Evolutionary conservation across 2,113 vertebrate genomes (phyloP).

Genomic region (Gadus macrocephalus): DNA sequence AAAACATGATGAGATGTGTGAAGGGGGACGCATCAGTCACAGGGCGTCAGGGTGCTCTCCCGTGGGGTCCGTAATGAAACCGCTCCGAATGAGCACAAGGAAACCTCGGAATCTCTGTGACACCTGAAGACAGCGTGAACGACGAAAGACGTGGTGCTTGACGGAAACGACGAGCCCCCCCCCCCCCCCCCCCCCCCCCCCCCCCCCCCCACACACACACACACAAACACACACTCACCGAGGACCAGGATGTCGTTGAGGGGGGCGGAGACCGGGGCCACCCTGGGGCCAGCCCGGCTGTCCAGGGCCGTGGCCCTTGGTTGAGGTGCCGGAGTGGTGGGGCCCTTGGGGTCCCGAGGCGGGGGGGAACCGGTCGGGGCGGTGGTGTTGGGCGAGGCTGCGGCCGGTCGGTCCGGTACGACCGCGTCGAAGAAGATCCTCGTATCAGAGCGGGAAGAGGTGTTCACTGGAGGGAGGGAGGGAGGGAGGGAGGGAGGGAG

Average conservation of each 20-base stretch:
- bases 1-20: neutral
- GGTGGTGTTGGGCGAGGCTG: neutral
- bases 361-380: neutral
- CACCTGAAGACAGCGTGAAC: neutral
- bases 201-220: too few species aligned
- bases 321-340: slow-evolving; percentile 9
- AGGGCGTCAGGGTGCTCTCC: too few species aligned
- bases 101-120: neutral
- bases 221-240: slow-evolving; percentile 67
- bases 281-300: slow-evolving; percentile 52
- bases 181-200: too few species aligned
- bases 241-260: slow-evolving; percentile 71
- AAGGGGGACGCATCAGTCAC: too few species aligned
- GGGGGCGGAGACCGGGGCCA: slow-evolving; percentile 37
- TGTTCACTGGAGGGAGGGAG: slow-evolving; percentile 2
- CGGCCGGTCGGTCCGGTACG: neutral
- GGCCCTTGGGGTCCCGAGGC: neutral
- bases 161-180: too few species aligned
- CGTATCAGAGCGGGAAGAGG: neutral
- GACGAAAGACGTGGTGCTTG: too few species aligned
- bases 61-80: neutral
- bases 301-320: neutral
- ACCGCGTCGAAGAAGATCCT: slow-evolving; percentile 12
- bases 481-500: slow-evolving; percentile 5
- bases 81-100: neutral